These are phyloP conservation scores for Furcifer pardalis DNA, from an alignment of 2,797 vertebrate genomes.

Conservation along the genomic window DNA sequence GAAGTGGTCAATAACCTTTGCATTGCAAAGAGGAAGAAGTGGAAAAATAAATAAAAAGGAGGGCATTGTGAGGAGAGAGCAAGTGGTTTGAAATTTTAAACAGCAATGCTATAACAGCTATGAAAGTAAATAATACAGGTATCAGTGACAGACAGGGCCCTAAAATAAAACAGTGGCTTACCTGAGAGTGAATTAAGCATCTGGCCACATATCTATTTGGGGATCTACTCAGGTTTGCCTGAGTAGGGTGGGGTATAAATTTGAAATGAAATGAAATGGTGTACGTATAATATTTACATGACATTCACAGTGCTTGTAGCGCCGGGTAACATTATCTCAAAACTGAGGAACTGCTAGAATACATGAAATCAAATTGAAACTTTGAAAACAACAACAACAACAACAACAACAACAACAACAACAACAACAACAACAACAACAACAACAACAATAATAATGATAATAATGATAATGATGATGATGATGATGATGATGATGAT, in stretches of 20 bases:
- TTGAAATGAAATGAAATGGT: too few species aligned
- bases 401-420: too few species aligned
- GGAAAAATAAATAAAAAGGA: not conserved
- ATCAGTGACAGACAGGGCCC: not conserved
- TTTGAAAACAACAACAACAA: too few species aligned
- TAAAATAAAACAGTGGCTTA: not conserved
- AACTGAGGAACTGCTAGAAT: not conserved
- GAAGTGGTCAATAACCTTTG: conserved; percentile 32
- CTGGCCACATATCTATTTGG: not conserved
- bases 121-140: conserved; percentile 6
- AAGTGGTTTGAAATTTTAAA: not conserved
- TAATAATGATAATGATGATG: too few species aligned
- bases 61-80: not conserved
- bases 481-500: too few species aligned
- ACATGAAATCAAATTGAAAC: not conserved
- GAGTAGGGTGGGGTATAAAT: too few species aligned
- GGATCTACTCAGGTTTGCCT: too few species aligned
- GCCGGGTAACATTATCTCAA: not conserved
- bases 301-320: not conserved
- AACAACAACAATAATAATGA: too few species aligned
- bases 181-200: not conserved
- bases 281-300: not conserved
- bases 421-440: too few species aligned
- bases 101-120: not conserved
- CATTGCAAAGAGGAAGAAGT: not conserved